These are phyloP conservation scores for Somateria mollissima DNA, from an alignment of 2,797 vertebrate species.

Conservation along the genomic window DNA sequence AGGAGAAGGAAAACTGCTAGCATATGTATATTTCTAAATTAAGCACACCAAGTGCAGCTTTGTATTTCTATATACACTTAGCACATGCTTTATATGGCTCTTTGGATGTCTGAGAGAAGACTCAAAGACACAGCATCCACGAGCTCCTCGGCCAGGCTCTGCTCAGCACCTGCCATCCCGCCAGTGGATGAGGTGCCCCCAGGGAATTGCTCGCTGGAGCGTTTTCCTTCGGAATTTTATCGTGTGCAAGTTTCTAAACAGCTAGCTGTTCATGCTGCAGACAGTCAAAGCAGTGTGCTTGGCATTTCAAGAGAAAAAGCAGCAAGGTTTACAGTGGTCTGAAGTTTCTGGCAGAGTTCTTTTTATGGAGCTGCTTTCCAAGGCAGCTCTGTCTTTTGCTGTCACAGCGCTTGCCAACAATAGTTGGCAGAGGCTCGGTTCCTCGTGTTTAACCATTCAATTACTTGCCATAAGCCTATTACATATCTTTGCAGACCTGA, in stretches of 20 bases:
- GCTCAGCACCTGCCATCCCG: background rate
- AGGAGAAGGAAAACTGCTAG: background rate
- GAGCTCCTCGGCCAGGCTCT: background rate
- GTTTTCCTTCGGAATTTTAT: slow-evolving; percentile 20
- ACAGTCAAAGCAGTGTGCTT: background rate
- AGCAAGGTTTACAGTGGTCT: background rate
- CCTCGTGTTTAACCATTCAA: background rate
- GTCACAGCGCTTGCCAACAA: background rate
- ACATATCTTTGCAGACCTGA: background rate
- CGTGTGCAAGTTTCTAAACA: slow-evolving; percentile 18
- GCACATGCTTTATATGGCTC: background rate
- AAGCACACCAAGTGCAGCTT: background rate
- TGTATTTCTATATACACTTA: background rate
- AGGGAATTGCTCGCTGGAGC: background rate
- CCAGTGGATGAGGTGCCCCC: fast-evolving
- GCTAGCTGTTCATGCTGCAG: slow-evolving; percentile 6
- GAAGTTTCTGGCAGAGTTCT: background rate
- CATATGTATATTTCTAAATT: background rate
- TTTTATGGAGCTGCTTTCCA: slow-evolving; percentile 21
- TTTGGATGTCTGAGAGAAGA: background rate
- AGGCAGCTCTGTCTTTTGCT: slow-evolving; percentile 6
- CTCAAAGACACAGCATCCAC: background rate
- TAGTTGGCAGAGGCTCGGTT: background rate
- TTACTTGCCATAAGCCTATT: background rate
- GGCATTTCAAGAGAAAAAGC: background rate